Evolutionary conservation across 2,888 invertebrate species (phyloP).

Genomic region (Diaprepes abbreviatus): DNA sequence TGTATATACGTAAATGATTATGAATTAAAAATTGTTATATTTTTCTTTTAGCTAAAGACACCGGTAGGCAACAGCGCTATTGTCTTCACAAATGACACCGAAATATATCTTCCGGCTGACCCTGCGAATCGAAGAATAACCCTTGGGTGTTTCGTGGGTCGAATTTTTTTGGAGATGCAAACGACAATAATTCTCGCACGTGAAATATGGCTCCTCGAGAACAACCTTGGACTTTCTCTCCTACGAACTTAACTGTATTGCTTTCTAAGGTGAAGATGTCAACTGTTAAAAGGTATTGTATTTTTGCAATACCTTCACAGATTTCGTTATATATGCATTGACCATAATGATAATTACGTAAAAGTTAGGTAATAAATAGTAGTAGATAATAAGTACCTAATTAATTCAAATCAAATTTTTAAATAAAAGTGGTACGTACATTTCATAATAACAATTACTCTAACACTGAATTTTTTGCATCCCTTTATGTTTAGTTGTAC

Average conservation of each 20-base stretch:
- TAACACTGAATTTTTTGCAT: no score
- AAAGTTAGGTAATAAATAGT: conserved; percentile 6
- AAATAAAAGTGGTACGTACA: no score
- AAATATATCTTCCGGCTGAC: conserved; percentile 12
- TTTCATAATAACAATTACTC: no score
- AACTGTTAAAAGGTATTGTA: conserved; percentile 22
- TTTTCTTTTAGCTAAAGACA: no score
- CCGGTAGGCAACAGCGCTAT: not conserved
- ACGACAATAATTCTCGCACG: conserved; percentile 20
- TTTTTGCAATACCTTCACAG: conserved; percentile 11
- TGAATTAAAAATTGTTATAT: no score
- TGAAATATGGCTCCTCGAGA: conserved; percentile 15
- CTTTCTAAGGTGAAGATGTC: conserved; percentile 48
- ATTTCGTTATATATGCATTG: conserved; percentile 12
- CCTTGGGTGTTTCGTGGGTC: conserved; percentile 22
- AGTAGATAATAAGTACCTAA: no score
- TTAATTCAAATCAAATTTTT: no score
- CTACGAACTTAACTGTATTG: conserved; percentile 32
- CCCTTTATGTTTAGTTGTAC: no score
- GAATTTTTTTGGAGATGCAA: conserved; percentile 13
- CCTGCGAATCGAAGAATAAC: not conserved
- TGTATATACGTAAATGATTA: no score
- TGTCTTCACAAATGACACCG: not conserved
- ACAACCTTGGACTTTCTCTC: conserved; percentile 27
- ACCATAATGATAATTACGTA: not conserved